Percentiles rank a stretch among this genome's conserved stretches.
These are phyloP conservation scores for Girardinus metallicus DNA, from an alignment of 2,797 vertebrate species.

Conservation along the genomic window DNA sequence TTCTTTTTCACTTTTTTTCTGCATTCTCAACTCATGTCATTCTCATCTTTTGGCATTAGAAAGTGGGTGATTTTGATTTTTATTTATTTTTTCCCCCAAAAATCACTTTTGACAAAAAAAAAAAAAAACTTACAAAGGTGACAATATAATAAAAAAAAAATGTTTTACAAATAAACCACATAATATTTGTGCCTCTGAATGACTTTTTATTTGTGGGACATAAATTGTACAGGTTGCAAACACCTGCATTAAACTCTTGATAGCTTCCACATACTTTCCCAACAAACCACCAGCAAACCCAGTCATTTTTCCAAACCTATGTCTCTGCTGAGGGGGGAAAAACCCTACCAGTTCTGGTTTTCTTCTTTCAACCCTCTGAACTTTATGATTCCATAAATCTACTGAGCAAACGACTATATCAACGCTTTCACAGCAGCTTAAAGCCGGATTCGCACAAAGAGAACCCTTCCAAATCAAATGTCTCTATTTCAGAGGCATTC, in stretches of 20 bases:
- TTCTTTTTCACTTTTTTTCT: no score
- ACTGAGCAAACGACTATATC: not conserved
- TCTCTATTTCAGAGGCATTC: not conserved
- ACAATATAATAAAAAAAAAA: no score
- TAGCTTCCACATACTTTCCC: constrained; percentile 16
- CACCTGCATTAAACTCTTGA: not conserved
- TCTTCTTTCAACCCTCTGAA: not conserved
- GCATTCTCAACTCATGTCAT: no score
- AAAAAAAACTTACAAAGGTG: no score
- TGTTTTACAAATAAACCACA: no score
- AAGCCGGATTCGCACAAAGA: not conserved
- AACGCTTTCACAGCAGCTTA: not conserved
- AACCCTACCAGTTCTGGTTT: constrained; percentile 14
- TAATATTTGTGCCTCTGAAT: not conserved
- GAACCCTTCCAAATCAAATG: not conserved
- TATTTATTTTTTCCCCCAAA: no score
- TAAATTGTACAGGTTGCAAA: not conserved
- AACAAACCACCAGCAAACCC: constrained; percentile 35
- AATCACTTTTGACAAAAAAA: no score
- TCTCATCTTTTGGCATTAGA: no score
- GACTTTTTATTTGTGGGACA: not conserved
- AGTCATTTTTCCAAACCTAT: constrained; percentile 28
- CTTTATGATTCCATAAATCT: constrained; percentile 2
- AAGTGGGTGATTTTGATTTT: no score
- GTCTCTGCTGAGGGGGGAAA: constrained; percentile 11